Evolutionary conservation across 2,888 invertebrate species (phyloP), one percentile per base, ranked within the genome.

Genomic region (Smittia sp.): DNA sequence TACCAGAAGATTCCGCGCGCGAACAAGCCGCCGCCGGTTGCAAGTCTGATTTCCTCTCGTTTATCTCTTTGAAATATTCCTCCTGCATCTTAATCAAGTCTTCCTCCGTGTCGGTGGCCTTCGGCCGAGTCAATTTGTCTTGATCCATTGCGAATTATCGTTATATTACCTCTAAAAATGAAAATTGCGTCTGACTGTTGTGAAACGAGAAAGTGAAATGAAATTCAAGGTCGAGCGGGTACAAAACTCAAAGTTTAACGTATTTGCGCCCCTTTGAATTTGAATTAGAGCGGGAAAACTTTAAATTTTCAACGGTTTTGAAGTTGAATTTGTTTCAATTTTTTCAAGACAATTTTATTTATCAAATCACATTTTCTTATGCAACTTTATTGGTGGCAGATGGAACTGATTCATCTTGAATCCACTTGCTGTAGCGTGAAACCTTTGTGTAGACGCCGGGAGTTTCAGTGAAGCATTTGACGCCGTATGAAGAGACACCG

Each of bases 61-160:
- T 15, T 39, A 62, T 62, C 15, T 72, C 15, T 24, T 69, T 46
- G 20, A 89, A 79, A 79, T 89, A 93, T 76, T 90, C 89, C 77
- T 88, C 86, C 79, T 93, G 91, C 86, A 91, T 87, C 74, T 85
- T 86, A 20, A 92, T 82, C 41, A 93, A 84, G 78, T 92, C 92
- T 15, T 90, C 88, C 77, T 93, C 92, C 54, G 85, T 86, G 79
- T 92, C 92, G 3, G 85, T 85, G 1, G 86, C 85, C 78, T 88
- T 89, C 0, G 92, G 91, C 76, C 92, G 84, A 76, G 84, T 32
- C 9, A 32, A 6, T 84, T 32, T 32, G 32, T 32, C 32, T 32
- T 6, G 9, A 76, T 85, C 84, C 89, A 89, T 89, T 77, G 80
- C 76, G 11, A 52, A 52, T 32, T 9, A 32, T 9, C 9, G 3